A percentile compares a stretch with the other conserved stretches of the same genome.
phyloP scores from a whole-genome alignment of 2,113 vertebrate genomes.

The Puffinus mauretanicus region DNA sequence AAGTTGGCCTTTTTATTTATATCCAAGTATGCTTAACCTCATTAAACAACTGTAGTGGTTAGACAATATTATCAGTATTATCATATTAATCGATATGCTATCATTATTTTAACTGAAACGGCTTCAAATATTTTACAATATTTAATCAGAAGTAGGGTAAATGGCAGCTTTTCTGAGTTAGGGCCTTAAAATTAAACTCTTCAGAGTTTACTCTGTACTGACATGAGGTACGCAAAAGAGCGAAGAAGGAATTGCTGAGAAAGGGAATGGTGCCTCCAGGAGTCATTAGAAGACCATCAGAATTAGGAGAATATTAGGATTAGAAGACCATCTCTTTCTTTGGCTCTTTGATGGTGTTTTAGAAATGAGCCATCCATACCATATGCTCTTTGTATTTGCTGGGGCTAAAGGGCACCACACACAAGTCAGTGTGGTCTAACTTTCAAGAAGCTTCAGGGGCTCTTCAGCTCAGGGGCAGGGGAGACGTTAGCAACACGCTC shows the following conservation, averaged over 20 bases:
- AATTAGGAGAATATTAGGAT: background rate
- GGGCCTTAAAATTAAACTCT: background rate
- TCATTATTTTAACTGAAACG: background rate
- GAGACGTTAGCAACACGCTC: background rate
- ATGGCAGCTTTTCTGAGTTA: background rate
- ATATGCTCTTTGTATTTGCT: background rate
- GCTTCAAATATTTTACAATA: background rate
- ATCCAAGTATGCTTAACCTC: background rate
- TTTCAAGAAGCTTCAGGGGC: background rate
- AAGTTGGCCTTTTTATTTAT: background rate
- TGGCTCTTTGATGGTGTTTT: background rate
- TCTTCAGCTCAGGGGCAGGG: background rate
- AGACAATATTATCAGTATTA: background rate
- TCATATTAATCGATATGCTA: background rate
- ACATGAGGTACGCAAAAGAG: background rate
- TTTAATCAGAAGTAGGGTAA: background rate
- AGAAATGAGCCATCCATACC: background rate
- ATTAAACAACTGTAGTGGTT: background rate
- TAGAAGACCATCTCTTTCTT: background rate
- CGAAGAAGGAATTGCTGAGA: background rate
- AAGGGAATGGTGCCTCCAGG: background rate
- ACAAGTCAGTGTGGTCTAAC: background rate
- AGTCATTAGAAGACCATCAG: background rate
- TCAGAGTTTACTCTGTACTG: background rate
- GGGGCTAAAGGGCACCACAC: background rate